Conservation (phyloP, 2,113 vertebrate genomes). For the Baryphthengus martii region DNA sequence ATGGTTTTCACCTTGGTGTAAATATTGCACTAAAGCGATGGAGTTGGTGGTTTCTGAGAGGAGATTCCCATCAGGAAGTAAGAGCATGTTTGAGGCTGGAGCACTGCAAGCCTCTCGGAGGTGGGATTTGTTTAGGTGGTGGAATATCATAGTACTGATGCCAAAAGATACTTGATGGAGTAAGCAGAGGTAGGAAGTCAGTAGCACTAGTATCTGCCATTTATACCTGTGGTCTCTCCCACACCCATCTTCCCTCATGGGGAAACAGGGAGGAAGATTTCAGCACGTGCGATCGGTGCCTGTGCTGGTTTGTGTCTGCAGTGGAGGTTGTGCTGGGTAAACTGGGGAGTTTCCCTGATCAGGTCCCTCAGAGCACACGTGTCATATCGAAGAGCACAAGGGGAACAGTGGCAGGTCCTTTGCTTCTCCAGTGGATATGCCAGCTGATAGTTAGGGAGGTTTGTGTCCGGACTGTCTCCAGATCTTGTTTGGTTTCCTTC, state of each 20-base stretch:
- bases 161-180: not conserved
- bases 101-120: not conserved
- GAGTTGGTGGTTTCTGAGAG: not conserved
- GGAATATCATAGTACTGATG: not conserved
- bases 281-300: not conserved
- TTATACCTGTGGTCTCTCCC: not conserved
- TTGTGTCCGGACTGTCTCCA: not conserved
- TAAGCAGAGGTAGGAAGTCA: not conserved
- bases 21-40: not conserved
- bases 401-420: not conserved
- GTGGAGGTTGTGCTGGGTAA: not conserved
- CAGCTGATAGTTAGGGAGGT: not conserved
- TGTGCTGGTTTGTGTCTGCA: fast-evolving
- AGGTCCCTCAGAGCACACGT: not conserved
- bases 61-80: not conserved
- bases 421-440: not conserved
- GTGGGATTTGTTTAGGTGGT: not conserved
- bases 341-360: not conserved
- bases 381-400: fast-evolving
- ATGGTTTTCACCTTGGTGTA: not conserved
- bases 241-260: not conserved
- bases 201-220: not conserved
- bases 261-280: not conserved
- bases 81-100: not conserved
- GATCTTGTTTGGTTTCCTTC: not conserved